Base-by-base conservation (phyloP, 2,888 invertebrate species). In the Mechanitis mazaeus region DNA sequence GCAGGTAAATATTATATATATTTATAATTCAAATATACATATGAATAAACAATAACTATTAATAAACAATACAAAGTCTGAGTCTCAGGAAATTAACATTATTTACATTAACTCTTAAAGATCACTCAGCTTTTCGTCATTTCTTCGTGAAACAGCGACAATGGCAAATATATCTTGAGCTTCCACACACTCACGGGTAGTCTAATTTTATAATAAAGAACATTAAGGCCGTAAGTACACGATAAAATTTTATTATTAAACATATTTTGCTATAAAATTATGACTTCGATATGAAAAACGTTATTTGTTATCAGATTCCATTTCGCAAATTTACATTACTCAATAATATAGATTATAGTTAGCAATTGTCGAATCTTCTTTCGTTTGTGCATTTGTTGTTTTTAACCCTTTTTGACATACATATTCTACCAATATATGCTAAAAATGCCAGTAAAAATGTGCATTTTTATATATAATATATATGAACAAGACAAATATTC, bases 91-190 rank as follows among this genome's bases (percentile, higher is more conserved):
- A 50, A 50, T 31, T 31, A 3, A 42, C 42, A 42, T 50, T 50
- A 50, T 31, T 50, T 50, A 9, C 50, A 6, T 50, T 6, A 50
- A 31, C 42, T 42, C 31, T 50, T 9, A 50, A 50, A 50, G 50
- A n/a, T 31, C 35, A 11, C 5, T 56, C 63, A 46, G 35, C 56
- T 63, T 63, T 59, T 63, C 56, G 56, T 45, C 58, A 62, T 60
- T 57, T 59, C 56, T 9, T 54, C 31, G 56, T 50, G 47, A 59
- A 58, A 56, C 56, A 35, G 54, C 45, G 54, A 33, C 33, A 12
- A 20, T 12, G 20, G 35, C 59, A 54, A 59, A 54, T 54, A 46
- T 63, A 63, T 53, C 54, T 59, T 63, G 63, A 63, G 54, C 63
- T 56, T 42, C 54, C 55, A 55, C 53, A 53, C 50, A 55, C 45